A percentile compares a stretch with the other conserved stretches of the same genome.
Conservation (phyloP, 2,797 vertebrate genomes). For the Rhinoraja longicauda region DNA sequence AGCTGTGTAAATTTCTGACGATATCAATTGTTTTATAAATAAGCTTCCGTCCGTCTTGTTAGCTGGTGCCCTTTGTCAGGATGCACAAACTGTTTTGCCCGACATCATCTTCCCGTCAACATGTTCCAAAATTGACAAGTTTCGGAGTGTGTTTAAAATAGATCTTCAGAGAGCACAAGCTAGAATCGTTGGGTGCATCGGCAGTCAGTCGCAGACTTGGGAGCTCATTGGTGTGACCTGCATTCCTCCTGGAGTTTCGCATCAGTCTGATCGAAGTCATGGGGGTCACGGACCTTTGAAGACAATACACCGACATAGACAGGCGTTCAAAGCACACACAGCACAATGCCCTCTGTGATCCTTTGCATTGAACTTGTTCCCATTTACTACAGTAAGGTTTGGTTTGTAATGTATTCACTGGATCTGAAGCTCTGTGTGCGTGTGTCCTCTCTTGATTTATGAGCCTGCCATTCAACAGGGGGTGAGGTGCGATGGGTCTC, state of each 20-base stretch:
- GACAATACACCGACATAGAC: neutral
- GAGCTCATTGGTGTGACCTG: neutral
- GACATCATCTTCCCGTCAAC: neutral
- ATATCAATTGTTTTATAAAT: too few species aligned
- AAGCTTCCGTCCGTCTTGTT: neutral
- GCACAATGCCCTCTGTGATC: neutral
- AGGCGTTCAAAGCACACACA: too few species aligned
- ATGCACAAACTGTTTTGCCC: too few species aligned
- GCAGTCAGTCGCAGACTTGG: neutral
- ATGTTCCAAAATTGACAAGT: too few species aligned
- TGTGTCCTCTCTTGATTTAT: slow-evolving; percentile 26
- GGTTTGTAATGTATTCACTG: neutral
- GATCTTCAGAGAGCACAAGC: neutral
- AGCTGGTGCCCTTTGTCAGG: neutral
- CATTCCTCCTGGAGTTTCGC: neutral
- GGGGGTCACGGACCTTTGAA: neutral
- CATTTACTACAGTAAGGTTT: neutral
- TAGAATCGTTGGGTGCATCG: neutral
- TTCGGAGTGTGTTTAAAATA: neutral
- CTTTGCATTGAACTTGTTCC: neutral
- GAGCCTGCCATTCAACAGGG: neutral
- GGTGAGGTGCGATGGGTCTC: neutral
- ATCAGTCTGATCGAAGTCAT: neutral
- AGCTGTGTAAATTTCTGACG: neutral
- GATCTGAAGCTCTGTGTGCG: neutral